Evolutionary conservation across 2,888 invertebrate genomes (phyloP), one percentile per base, ranked within the genome.

Genomic region (Cheiracanthium punctorium): DNA sequence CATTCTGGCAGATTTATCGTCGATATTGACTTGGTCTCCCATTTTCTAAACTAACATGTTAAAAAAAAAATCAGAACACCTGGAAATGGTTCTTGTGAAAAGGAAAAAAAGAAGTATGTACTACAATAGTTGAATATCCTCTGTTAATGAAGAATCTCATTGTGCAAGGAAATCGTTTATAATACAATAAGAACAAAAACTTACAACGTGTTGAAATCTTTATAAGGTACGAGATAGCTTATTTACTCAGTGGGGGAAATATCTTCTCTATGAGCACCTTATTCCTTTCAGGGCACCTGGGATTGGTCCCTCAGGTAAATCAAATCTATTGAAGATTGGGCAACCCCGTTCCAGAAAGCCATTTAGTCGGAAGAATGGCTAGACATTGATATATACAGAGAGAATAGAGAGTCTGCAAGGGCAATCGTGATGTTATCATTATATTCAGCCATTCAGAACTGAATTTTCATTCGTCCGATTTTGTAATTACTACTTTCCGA

Each of bases 291-390:
- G 17, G 17, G 48, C 76, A 77, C 77, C 69, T 77, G 77, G 32
- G 48, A 69, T 43, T 17, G 20, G 69, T 67, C 70, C 72, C 72
- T 48, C 8, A 37, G 12, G 24, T 71, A 82, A 82, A 82, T 82
- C 48, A 70, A 75, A 82, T 76, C 82, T 82, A 76, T 82, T 82
- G 70, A 76, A 70, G 43, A n/a, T n/a, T 14, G 67, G 32, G 30
- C 14, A 67, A 24, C 67, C 43, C n/a, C 10, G 77, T 58, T 58
- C 4, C 58, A 17, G 17, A 58, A 58, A 58, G 58, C 58, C 24
- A 58, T 58, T 58, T 58, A 58, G 24, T 20, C 24, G 24, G 24
- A 24, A 58, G 58, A 58, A 58, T 58, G 12, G 58, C 24, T 1
- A 58, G 58, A 58, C 58, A 58, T 58, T 58, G 58, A 58, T 58